A percentile compares a stretch with the other conserved stretches of the same genome.
These are phyloP conservation scores for Rhabditophanes sp. DNA, from an alignment of 2,888 invertebrate species.

Conservation along the genomic window DNA sequence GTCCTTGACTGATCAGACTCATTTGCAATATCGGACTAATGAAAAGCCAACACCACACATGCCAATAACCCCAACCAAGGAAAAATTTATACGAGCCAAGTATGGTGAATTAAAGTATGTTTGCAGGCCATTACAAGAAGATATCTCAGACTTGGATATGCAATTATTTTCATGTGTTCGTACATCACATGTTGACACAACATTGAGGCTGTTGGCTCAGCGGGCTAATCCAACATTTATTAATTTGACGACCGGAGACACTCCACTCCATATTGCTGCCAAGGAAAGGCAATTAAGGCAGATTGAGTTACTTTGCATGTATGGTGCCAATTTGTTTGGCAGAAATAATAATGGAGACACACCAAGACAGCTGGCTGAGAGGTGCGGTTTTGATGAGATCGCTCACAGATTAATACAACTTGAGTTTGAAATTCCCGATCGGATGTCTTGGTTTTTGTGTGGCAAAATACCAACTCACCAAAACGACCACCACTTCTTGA, in stretches of 20 bases:
- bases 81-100: too few relatives aligned
- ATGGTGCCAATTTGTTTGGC: constrained; percentile 79
- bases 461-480: constrained; percentile 57
- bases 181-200: constrained; percentile 80
- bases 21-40: too few relatives aligned
- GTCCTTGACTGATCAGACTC: too few relatives aligned
- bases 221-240: constrained; percentile 93
- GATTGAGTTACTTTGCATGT: constrained; percentile 67
- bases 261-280: constrained; percentile 81
- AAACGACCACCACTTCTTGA: constrained; percentile 65
- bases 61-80: too few relatives aligned
- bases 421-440: constrained; percentile 83
- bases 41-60: too few relatives aligned
- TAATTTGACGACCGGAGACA: constrained; percentile 72
- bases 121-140: too few relatives aligned
- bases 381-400: constrained; percentile 19
- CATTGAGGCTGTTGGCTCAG: constrained; percentile 66
- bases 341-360: constrained; percentile 52
- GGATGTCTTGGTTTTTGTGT: constrained; percentile 72
- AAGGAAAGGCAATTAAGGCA: constrained; percentile 65
- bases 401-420: constrained; percentile 45
- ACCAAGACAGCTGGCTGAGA: constrained; percentile 1
- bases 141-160: too few relatives aligned
- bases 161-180: too few relatives aligned
- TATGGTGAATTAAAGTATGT: too few relatives aligned